A percentile compares a stretch with the other conserved stretches of the same genome.
Conservation (phyloP, 2,797 vertebrate genomes). For the Salarias fasciatus region DNA sequence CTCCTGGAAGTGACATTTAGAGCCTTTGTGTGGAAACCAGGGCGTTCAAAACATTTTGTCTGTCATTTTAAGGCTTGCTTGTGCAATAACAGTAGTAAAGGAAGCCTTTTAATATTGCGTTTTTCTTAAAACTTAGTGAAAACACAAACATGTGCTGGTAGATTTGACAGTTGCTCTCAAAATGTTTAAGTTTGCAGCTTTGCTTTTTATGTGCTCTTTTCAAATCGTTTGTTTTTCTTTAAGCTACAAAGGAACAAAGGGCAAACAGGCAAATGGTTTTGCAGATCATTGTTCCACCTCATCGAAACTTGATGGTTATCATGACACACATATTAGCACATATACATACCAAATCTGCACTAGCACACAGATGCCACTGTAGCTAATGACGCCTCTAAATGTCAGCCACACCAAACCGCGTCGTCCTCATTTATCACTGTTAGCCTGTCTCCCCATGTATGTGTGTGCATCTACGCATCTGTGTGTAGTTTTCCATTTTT, state of each 20-base stretch:
- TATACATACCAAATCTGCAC: constrained; percentile 3
- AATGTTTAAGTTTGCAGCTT: too few species aligned
- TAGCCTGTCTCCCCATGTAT: constrained; percentile 45
- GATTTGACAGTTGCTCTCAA: too few species aligned
- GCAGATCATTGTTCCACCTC: constrained; percentile 53
- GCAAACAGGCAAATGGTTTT: constrained; percentile 62
- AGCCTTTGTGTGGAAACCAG: constrained; percentile 43
- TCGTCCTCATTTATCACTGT: constrained; percentile 70
- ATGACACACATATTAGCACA: constrained; percentile 54
- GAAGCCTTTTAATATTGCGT: not conserved
- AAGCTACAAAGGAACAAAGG: too few species aligned
- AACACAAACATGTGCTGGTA: too few species aligned
- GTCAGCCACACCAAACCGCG: constrained; percentile 69
- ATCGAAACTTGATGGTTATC: constrained; percentile 66
- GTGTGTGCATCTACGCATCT: constrained; percentile 22
- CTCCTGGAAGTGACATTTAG: constrained; percentile 48
- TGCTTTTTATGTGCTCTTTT: too few species aligned
- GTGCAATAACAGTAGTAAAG: constrained; percentile 20
- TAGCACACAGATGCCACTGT: constrained; percentile 5
- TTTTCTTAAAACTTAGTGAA: too few species aligned
- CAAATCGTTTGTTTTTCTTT: too few species aligned
- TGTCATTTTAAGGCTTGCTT: constrained; percentile 30
- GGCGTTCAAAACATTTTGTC: constrained; percentile 42
- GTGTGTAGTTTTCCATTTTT: constrained; percentile 22
- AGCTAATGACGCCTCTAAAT: constrained; percentile 76